Base-by-base conservation (phyloP, 2,888 invertebrate species). In the Orthosia gothica region DNA sequence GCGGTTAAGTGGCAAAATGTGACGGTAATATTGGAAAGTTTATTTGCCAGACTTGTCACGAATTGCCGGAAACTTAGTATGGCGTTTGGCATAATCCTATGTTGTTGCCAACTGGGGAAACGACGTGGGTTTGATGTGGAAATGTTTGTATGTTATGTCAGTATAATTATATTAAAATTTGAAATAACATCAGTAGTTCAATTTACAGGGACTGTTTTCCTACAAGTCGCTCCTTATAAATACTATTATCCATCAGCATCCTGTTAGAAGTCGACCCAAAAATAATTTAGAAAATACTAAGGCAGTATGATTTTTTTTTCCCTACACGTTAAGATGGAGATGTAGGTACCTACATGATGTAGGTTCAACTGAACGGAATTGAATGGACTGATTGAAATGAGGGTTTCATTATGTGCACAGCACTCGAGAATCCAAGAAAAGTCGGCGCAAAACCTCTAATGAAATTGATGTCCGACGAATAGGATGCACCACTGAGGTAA, bases 21-120 rank as follows among this genome's bases (percentile, higher is more conserved):
- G 76, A 69, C 64, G 70, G 32, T 50, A 57, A 70, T 70, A 72
- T 74, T 68, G 13, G 69, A 70, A 76, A 75, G 70, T 77, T 75
- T 75, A 79, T 78, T 71, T 87, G 78, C 65, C 72, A 71, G 67
- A 66, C 45, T 74, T 72, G 64, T 76, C 75, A 74, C 32, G 23
- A 18, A 54, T n/a, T 73, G 65, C 58, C 70, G 74, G 70, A 61
- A 71, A 75, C 65, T 78, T 61, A 40, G 18, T 4, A 52, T 70
- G 20, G 5, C 23, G 55, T 66, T 73, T 76, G 65, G 70, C 45
- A 64, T 55, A 64, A 62, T 69, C 54, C 13, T 26, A 12, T 54
- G 49, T 64, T 12, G 20, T 55, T 72, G 9, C 7, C 15, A 76
- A 82, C 49, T 47, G 1, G 7, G 47, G 9, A 40, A 5, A 23